Conservation (phyloP, 2,888 invertebrate species). For the Anaspis maculata region DNA sequence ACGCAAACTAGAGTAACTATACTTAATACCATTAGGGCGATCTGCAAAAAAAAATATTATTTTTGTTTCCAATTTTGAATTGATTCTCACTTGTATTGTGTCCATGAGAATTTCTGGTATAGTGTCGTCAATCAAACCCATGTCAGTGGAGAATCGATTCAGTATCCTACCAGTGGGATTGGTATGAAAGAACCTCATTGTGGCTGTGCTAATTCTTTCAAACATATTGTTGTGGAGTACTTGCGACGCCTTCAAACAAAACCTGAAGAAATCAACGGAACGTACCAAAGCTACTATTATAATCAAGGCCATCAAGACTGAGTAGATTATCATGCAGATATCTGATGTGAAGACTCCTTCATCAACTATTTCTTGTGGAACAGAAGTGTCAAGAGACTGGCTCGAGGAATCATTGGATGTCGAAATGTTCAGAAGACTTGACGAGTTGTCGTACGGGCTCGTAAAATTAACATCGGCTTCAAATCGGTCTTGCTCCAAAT, state of each 20-base stretch:
- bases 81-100: not conserved
- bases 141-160: conserved; percentile 3
- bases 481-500: conserved; percentile 42
- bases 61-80: too few species aligned
- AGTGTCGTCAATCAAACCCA: conserved; percentile 2
- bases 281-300: conserved; percentile 40
- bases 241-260: conserved; percentile 46
- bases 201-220: conserved; percentile 47
- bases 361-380: conserved; percentile 47
- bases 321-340: too few species aligned
- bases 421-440: conserved; percentile 78
- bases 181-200: conserved; percentile 57
- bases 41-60: conserved; percentile 18
- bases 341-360: too few species aligned
- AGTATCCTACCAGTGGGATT: conserved; percentile 47
- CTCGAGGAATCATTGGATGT: conserved; percentile 64
- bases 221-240: conserved; percentile 46
- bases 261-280: conserved; percentile 44
- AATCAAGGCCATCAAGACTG: conserved; percentile 43
- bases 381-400: conserved; percentile 63
- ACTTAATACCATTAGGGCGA: too few species aligned
- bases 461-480: too few species aligned
- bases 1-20: too few species aligned
- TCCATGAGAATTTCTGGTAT: conserved; percentile 1
- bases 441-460: conserved; percentile 69